These are phyloP conservation scores for Sthenelais limicola DNA, from an alignment of 2,888 invertebrate genomes.

Conservation along the genomic window DNA sequence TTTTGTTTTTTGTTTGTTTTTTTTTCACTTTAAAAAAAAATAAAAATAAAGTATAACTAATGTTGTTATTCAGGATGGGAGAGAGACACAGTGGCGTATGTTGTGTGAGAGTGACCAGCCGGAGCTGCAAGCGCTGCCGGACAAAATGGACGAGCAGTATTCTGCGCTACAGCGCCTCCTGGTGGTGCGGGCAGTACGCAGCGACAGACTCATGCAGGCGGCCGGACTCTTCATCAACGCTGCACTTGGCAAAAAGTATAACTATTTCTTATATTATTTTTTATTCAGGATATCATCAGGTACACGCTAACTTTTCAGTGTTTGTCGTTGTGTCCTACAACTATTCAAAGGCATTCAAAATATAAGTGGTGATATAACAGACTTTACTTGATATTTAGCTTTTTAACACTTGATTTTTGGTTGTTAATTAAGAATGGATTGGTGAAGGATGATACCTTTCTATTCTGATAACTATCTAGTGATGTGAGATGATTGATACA, in stretches of 20 bases:
- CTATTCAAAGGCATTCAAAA: too few relatives aligned
- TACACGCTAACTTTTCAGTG: too few relatives aligned
- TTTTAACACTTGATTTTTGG: too few relatives aligned
- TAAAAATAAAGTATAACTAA: slow-evolving; percentile 1
- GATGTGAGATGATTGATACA: too few relatives aligned
- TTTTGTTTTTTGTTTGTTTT: slow-evolving; percentile 1
- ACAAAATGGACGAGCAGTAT: slow-evolving; percentile 69
- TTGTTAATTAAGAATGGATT: too few relatives aligned
- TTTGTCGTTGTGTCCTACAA: too few relatives aligned
- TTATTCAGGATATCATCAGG: too few relatives aligned
- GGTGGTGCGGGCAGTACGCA: slow-evolving; percentile 68
- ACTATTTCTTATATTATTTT: neutral
- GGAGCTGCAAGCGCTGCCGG: slow-evolving; percentile 67
- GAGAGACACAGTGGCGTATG: slow-evolving; percentile 71
- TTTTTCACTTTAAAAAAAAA: too few relatives aligned
- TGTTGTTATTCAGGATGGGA: slow-evolving; percentile 62
- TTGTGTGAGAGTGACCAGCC: slow-evolving; percentile 70
- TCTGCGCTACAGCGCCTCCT: slow-evolving; percentile 69
- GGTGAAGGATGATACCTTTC: too few relatives aligned
- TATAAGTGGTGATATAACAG: too few relatives aligned
- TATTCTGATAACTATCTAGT: too few relatives aligned
- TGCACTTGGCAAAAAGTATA: slow-evolving; percentile 62
- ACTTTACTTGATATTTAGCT: too few relatives aligned
- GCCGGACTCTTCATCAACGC: slow-evolving; percentile 63
- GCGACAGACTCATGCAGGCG: slow-evolving; percentile 69